These are phyloP conservation scores for Pimpla rufipes DNA, from an alignment of 2,888 invertebrate genomes.

Conservation along the genomic window DNA sequence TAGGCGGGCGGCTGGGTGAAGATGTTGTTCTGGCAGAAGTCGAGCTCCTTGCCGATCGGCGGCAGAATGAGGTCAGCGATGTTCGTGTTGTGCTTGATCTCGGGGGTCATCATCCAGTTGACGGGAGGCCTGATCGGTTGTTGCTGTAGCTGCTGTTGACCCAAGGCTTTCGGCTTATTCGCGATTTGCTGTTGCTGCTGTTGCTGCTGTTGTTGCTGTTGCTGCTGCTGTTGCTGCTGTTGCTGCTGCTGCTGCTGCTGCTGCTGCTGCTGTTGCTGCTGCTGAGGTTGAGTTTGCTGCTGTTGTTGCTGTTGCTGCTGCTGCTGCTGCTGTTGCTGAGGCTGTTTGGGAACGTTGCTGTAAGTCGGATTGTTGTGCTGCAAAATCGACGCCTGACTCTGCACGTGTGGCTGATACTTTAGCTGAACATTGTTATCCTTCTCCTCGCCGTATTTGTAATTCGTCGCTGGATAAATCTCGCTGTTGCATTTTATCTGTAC, in stretches of 20 bases:
- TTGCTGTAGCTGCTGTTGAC: conserved; percentile 81
- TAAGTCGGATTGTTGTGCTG: conserved; percentile 77
- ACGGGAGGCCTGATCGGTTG: conserved; percentile 85
- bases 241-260: conserved; percentile 57
- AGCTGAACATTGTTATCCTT: conserved; percentile 78
- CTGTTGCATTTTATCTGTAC: conserved; percentile 78
- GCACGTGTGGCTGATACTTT: conserved; percentile 80
- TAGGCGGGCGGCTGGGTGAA: conserved; percentile 82
- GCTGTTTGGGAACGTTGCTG: conserved; percentile 72
- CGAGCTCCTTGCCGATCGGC: conserved; percentile 85
- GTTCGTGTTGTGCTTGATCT: conserved; percentile 84
- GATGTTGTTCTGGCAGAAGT: conserved; percentile 83
- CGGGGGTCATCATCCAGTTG: conserved; percentile 89
- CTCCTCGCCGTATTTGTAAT: conserved; percentile 80
- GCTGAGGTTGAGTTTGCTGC: conserved; percentile 73
- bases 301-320: conserved; percentile 69
- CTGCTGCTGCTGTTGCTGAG: conserved; percentile 71
- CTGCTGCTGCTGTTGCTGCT: conserved; percentile 71
- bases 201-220: conserved; percentile 75
- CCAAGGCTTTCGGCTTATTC: conserved; percentile 73
- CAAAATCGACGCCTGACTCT: conserved; percentile 75
- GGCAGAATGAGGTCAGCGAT: conserved; percentile 85
- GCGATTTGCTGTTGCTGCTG: conserved; percentile 72
- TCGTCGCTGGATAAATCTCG: conserved; percentile 79
- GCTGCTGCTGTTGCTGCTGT: conserved; percentile 74